Evolutionary conservation across 2,797 vertebrate species (phyloP).

Genomic region (Falco berigora): DNA sequence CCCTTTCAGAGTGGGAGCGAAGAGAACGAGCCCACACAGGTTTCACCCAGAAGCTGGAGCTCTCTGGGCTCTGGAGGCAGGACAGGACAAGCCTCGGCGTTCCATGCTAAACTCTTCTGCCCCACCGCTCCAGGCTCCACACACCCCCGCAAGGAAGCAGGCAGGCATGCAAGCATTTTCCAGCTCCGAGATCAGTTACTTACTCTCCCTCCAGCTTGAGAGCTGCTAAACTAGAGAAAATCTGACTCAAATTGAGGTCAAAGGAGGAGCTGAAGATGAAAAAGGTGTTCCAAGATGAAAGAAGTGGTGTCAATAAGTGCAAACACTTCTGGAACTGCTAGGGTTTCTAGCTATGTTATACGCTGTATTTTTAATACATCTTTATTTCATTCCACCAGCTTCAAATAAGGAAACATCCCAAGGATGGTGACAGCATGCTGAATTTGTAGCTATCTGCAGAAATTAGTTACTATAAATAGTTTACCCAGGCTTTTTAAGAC

Average conservation of each 20-base stretch:
- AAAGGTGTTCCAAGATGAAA: neutral
- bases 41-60: neutral
- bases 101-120: neutral
- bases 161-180: neutral
- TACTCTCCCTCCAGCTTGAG: neutral
- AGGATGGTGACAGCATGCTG: neutral
- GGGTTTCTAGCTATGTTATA: neutral
- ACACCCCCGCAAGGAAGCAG: neutral
- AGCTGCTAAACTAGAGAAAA: neutral
- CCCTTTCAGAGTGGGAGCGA: neutral
- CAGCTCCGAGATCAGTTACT: neutral
- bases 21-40: neutral
- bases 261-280: neutral
- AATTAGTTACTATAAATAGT: slow-evolving; percentile 50
- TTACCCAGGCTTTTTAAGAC: slow-evolving; percentile 43
- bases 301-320: fast-evolving
- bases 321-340: neutral
- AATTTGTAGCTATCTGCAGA: slow-evolving; percentile 32
- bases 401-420: slow-evolving; percentile 19
- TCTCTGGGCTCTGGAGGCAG: neutral
- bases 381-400: neutral
- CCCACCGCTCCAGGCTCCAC: neutral
- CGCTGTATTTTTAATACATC: neutral
- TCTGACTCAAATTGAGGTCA: neutral
- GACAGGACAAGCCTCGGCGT: neutral